These are phyloP conservation scores for Hycleus phaleratus DNA, from an alignment of 1,140 invertebrate species.

Conservation along the genomic window DNA sequence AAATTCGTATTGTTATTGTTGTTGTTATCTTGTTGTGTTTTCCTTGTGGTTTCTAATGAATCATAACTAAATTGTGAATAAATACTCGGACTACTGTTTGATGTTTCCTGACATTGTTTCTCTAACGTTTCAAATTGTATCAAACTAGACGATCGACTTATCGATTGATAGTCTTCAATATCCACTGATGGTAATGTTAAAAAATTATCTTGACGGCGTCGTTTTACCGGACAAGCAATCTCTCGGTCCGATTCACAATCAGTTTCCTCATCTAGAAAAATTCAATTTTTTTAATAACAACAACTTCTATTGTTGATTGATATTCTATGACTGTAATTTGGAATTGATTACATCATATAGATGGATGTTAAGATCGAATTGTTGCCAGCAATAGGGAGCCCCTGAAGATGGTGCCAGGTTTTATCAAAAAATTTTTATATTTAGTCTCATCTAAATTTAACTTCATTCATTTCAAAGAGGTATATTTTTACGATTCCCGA, in stretches of 20 bases:
- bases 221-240: constrained; percentile 68
- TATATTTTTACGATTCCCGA: too few species aligned
- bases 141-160: constrained; percentile 65
- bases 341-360: too few species aligned
- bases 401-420: not conserved
- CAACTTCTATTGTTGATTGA: too few species aligned
- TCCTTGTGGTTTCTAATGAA: constrained; percentile 45
- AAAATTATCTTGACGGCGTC: constrained; percentile 52
- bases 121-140: constrained; percentile 74
- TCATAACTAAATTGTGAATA: constrained; percentile 49
- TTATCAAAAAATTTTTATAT: not conserved
- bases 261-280: constrained; percentile 32
- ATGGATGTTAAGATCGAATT: constrained; percentile 19
- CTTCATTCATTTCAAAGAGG: too few species aligned
- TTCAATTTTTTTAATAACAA: too few species aligned
- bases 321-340: too few species aligned
- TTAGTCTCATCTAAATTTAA: not conserved
- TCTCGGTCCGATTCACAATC: constrained; percentile 66
- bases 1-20: constrained; percentile 16
- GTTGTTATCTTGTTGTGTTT: constrained; percentile 39
- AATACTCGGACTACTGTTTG: constrained; percentile 42
- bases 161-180: constrained; percentile 47
- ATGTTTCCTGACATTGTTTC: constrained; percentile 51
- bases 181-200: constrained; percentile 40
- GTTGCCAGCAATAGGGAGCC: too few species aligned